Evolutionary conservation across 2,797 vertebrate species (phyloP), one percentile per base, ranked within the genome.

Genomic region (Crocodylus rhombifer): DNA sequence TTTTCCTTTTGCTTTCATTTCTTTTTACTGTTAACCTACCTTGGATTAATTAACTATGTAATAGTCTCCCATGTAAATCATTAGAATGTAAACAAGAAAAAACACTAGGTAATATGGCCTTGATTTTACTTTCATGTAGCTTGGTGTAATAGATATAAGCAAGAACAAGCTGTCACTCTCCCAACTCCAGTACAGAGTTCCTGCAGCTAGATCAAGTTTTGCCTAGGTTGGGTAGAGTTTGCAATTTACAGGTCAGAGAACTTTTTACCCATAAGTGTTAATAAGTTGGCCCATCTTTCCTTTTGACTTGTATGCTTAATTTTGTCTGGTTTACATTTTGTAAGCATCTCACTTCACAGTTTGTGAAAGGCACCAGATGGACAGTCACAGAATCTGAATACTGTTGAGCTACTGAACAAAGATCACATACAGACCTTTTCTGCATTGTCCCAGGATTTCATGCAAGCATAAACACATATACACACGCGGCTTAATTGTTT

Each of bases 391-490:
- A 12, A 42, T 9, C 16, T 6, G 2, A 67, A 60, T 25, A 58
- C 71, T 77, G 23, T 23, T 80, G 1, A 57, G 58, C 58, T 71
- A 16, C 71, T 1, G 42, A 85, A 26, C 13, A 79, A 42, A 67
- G 28, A 3, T 17, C 63, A n/a, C 1, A 13, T 0, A 10, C 0
- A 2, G 71, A 42, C 26, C 55, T 69, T 69, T 33, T 17, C 14
- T 25, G 15, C 21, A 13, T 60, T 0, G 8, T n/a, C 89, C 23
- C 58, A 3, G 33, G 69, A 51, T 51, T 51, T 51, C 79, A 56
- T 0, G 0, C 5, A 5, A 0, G 0, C 4, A 1, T 55, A 15
- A 2, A 28, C 1, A 14, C 25, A 62, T 18, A 14, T 42, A 36
- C 21, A 7, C 30, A 10, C 2, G 15, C 3, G 1, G 7, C 60